Base-by-base conservation (phyloP, 2,888 invertebrate genomes). In the Leucophora obtusa region DNA sequence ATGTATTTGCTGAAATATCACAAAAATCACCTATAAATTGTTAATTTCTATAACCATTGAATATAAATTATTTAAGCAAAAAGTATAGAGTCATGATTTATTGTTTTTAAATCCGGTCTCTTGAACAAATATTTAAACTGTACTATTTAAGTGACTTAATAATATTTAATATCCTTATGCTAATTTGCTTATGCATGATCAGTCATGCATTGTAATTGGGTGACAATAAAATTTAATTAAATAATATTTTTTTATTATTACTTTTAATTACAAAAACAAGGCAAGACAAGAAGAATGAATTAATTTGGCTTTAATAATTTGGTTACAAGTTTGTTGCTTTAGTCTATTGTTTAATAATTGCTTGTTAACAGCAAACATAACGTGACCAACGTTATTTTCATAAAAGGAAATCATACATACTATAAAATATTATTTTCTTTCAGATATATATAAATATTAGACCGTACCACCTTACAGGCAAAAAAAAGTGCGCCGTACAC, bases 161-260 rank as follows among this genome's bases (percentile, higher is more conserved):
- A 28, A 63, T 56, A n/a, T 35, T 33, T 74, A 53, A 28, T 47
- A 73, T 56, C 54, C 56, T 50, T 75, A 28, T 6, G 10, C 18
- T 53, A 60, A 53, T 54, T 58, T 58, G 9, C 21, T 28, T 28
- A 65, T 33, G 50, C 56, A 65, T 59, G 65, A 50, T 62, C 38
- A 15, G 24, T 68, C 54, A 62, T 54, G 54, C 38, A 21, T 54
- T 43, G 15, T 6, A 54, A n/a, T 60, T 33, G 18, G 35, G 65
- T 65, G 65, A 65, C 73, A 73, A 65, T 58, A n/a, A 21, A n/a
- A n/a, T 11, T 38, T n/a, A 53, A 66, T 21, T 51, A 38, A 53
- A 17, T 17, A 28, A 28, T 6, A 28, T 28, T 28, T 28, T 28
- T n/a, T 21, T 59, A 24, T 10, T 38, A 18, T 5, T 3, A 14